These are phyloP conservation scores for Silvanus unidentatus DNA, from an alignment of 2,888 invertebrate genomes.

Conservation along the genomic window DNA sequence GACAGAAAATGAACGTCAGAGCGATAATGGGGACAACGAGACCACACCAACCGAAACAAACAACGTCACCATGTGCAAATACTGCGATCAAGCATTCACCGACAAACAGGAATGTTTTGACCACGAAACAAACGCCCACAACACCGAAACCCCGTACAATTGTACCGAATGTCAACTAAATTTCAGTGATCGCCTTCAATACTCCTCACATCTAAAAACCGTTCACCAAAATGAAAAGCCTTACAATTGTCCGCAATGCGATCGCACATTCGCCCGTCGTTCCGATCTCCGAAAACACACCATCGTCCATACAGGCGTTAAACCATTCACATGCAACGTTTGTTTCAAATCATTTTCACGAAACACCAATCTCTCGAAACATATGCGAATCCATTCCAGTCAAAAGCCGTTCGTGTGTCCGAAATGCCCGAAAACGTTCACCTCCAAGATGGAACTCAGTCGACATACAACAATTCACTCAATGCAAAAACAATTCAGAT, in stretches of 20 bases:
- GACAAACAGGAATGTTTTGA: slow-evolving; percentile 56
- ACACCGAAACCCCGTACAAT: slow-evolving; percentile 55
- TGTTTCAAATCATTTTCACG: slow-evolving; percentile 71
- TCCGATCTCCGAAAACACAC: slow-evolving; percentile 69
- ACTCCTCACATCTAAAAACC: slow-evolving; percentile 61
- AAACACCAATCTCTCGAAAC: slow-evolving; percentile 71
- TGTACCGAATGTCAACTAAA: slow-evolving; percentile 57
- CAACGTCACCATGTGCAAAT: slow-evolving; percentile 66
- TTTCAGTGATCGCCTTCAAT: slow-evolving; percentile 57
- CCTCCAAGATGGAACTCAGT: slow-evolving; percentile 60
- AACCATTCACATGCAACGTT: slow-evolving; percentile 67
- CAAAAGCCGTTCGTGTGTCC: slow-evolving; percentile 68
- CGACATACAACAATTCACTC: slow-evolving; percentile 64
- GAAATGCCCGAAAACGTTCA: slow-evolving; percentile 67
- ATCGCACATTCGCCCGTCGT: slow-evolving; percentile 62
- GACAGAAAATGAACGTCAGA: slow-evolving; percentile 43
- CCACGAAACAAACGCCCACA: slow-evolving; percentile 60
- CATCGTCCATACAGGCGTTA: slow-evolving; percentile 69
- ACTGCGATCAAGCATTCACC: slow-evolving; percentile 66
- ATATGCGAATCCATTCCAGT: slow-evolving; percentile 65
- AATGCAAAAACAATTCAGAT: slow-evolving; percentile 60
- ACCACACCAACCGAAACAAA: slow-evolving; percentile 45
- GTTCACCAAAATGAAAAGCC: slow-evolving; percentile 66
- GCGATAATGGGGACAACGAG: slow-evolving; percentile 34
- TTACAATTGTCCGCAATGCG: slow-evolving; percentile 64